phyloP scores from a whole-genome alignment of 2,888 invertebrate species.

The Epistrophella euchroma region DNA sequence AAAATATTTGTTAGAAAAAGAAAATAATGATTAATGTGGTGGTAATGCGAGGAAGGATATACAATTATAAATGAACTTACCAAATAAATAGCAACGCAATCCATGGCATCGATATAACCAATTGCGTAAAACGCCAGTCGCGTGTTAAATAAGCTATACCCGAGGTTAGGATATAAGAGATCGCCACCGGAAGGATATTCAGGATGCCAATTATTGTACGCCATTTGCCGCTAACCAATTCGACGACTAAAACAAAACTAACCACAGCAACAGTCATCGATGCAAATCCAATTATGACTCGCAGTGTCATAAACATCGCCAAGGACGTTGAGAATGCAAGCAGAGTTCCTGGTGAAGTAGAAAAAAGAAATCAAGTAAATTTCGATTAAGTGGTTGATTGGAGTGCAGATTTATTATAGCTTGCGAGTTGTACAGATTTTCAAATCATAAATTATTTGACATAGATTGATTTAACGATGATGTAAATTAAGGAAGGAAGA shows the following conservation, averaged over 20 bases:
- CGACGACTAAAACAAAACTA: slow-evolving; percentile 88
- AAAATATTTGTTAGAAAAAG: background rate
- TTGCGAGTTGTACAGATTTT: background rate
- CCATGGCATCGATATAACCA: slow-evolving; percentile 86
- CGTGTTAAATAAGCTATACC: slow-evolving; percentile 86
- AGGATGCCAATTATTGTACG: slow-evolving; percentile 87
- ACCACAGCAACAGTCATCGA: slow-evolving; percentile 88
- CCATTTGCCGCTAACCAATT: slow-evolving; percentile 87
- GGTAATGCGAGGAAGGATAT: background rate
- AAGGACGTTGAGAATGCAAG: slow-evolving; percentile 87
- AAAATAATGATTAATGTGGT: background rate
- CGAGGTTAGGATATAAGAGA: slow-evolving; percentile 86
- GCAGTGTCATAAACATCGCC: slow-evolving; percentile 85
- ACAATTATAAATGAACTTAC: slow-evolving; percentile 81
- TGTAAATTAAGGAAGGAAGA: background rate
- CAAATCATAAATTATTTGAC: background rate
- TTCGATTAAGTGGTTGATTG: background rate
- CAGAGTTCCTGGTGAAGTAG: slow-evolving; percentile 81
- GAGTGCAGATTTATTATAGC: background rate
- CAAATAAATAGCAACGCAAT: slow-evolving; percentile 85
- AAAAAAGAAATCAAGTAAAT: background rate
- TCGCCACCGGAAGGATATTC: slow-evolving; percentile 87
- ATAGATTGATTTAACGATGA: background rate
- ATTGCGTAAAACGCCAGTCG: slow-evolving; percentile 85
- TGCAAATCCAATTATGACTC: slow-evolving; percentile 87